Evolutionary conservation across 2,888 invertebrate species (phyloP), one percentile per base, ranked within the genome.

Genomic region (Saturnia japonica): DNA sequence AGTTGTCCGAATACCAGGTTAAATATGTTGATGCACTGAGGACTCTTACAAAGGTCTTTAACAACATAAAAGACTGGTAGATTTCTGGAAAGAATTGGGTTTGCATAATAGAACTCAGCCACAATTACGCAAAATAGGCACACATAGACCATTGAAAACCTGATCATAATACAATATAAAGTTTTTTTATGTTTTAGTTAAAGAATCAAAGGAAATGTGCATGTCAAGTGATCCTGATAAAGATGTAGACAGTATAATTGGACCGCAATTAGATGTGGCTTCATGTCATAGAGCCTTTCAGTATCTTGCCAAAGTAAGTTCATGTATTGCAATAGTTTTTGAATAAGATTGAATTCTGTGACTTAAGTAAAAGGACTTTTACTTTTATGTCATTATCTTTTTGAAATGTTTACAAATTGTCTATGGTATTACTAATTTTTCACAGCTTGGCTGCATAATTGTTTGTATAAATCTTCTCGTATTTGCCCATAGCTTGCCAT

Each of bases 201-300:
- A 92, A 78, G 92, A 91, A 76, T 88, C 85, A 70, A 86, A 89
- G 80, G 91, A 89, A 72, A 90, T 87, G 88, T 87, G 90, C 78
- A 89, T 90, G 54, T 86, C 90, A 11, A 89, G 89, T 69, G 98
- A 98, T 85, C 95, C 96, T 75, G 98, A 98, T 80, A 98, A 98
- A 90, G 98, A 98, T 84, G 96, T 97, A 80, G 98, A 98, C 82
- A 96, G 97, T 80, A 95, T 96, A 73, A 82, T 93, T 74, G 86
- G 95, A 83, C 92, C 94, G 0, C 95, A 91, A 40, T 94, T 97
- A n/a, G 97, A 98, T 87, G 94, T 97, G 68, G 94, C 95, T 0
- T 95, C 97, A 0, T 95, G 97, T 78, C 94, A 96, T 72, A 93
- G 97, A 85, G 96, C 97, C 14, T 97, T 96, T 83, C 88, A 94